Evolutionary conservation across 2,113 vertebrate species (phyloP).

Genomic region (Agelaius phoeniceus): DNA sequence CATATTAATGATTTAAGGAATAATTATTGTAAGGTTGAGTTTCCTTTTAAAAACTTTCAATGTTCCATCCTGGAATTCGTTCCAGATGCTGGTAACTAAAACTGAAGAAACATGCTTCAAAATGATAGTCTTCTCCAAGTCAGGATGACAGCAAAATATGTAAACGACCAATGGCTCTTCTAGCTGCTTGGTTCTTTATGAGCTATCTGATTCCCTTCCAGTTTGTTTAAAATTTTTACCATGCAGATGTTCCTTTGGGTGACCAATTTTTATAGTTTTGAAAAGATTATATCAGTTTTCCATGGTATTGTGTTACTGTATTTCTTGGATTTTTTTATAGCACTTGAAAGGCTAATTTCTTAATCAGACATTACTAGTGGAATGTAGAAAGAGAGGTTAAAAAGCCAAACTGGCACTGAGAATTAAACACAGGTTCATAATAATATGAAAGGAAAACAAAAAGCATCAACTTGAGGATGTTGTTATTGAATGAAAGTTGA

Average conservation of each 20-base stretch:
- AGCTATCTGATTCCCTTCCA: slow-evolving; percentile 79
- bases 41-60: slow-evolving; percentile 78
- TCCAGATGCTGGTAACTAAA: slow-evolving; percentile 84
- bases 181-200: slow-evolving; percentile 71
- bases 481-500: slow-evolving; percentile 76
- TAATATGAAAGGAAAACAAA: slow-evolving; percentile 77
- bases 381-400: slow-evolving; percentile 77
- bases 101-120: slow-evolving; percentile 74
- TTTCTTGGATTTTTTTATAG: slow-evolving; percentile 81
- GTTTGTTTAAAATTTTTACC: slow-evolving; percentile 83
- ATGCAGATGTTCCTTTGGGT: slow-evolving; percentile 82
- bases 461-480: slow-evolving; percentile 70
- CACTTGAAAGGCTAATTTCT: slow-evolving; percentile 81
- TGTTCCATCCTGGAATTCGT: slow-evolving; percentile 80
- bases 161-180: slow-evolving; percentile 69
- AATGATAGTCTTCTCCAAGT: slow-evolving; percentile 71
- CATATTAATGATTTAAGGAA: slow-evolving; percentile 82
- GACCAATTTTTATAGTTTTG: slow-evolving; percentile 85
- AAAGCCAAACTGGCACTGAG: slow-evolving; percentile 71
- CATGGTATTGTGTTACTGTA: slow-evolving; percentile 84
- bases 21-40: slow-evolving; percentile 77
- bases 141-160: slow-evolving; percentile 78
- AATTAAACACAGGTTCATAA: slow-evolving; percentile 76
- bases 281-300: slow-evolving; percentile 87
- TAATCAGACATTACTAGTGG: slow-evolving; percentile 80